These are phyloP conservation scores for Ahaetulla prasina DNA, from an alignment of 2,113 vertebrate genomes.

Conservation along the genomic window DNA sequence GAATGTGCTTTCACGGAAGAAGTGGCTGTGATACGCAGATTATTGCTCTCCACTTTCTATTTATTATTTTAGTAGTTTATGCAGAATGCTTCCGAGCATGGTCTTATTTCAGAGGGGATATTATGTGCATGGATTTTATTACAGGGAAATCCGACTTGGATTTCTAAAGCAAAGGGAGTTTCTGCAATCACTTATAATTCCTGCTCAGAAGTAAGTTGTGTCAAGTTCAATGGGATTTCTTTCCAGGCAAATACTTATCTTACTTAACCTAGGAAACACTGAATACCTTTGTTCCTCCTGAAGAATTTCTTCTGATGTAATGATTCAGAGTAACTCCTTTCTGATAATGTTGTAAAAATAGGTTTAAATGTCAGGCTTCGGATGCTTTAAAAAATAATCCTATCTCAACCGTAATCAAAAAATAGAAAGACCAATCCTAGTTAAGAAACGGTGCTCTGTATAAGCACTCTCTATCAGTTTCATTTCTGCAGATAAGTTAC, in stretches of 20 bases:
- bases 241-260: not conserved
- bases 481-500: not conserved
- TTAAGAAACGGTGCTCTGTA: not conserved
- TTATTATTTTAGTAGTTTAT: not conserved
- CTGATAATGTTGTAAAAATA: not conserved
- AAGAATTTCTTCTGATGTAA: not conserved
- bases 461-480: not conserved
- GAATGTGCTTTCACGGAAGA: not conserved
- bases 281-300: not conserved
- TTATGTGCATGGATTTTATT: not conserved
- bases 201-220: not conserved
- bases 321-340: not conserved
- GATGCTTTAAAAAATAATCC: not conserved
- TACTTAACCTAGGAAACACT: not conserved
- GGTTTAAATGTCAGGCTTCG: not conserved
- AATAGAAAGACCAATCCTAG: not conserved
- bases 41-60: not conserved
- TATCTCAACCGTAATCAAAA: not conserved
- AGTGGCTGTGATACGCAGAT: not conserved
- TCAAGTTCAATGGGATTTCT: not conserved
- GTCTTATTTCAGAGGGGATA: not conserved
- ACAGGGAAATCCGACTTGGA: not conserved
- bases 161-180: not conserved
- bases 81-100: not conserved
- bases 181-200: not conserved